Evolutionary conservation across 2,113 vertebrate genomes (phyloP), one percentile per base, ranked within the genome.

Genomic region (Plotosus lineatus): DNA sequence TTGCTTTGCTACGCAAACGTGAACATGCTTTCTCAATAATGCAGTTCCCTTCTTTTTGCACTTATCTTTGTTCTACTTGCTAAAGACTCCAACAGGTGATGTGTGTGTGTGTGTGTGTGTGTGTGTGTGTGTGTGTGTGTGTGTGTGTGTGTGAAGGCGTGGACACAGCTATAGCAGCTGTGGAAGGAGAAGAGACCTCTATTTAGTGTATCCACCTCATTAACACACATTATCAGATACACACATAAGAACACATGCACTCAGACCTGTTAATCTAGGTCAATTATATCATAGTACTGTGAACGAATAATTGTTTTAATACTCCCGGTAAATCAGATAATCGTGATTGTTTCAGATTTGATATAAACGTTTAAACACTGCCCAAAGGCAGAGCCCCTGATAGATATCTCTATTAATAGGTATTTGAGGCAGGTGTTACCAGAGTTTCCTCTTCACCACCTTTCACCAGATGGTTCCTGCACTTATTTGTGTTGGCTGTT

Each of bases 161-260:
- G 75, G 82, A 88, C 86, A 83, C 84, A 84, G 84, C 83, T 78
- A 42, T 42, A 28, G 89, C 92, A 93, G 92, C 92, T 93, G 93
- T 88, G 83, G 83, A 83, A 85, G 86, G 88, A 77, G 26, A 78
- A 73, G 51, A 91, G 88, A 87, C 92, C 91, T 92, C 89, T 90
- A 90, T 93, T 92, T 92, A 90, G 90, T 88, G 78, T 88, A 88
- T 91, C 86, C 84, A 74, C 79, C 88, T 90, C 87, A 90, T 92
- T 90, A 90, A 85, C 65, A 82, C 85, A 81, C 83, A 79, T 84
- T 15, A 75, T 85, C 85, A 83, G 87, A 88, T 88, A 79, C 86
- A 82, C 87, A 86, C 88, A 60, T 55, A 81, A 88, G 84, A 60
- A 89, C 65, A 77, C 40, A 40, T 61, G 12, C 40, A 26, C 42